Conservation (phyloP, 2,797 vertebrate genomes). For the Enteromius paludinosus region DNA sequence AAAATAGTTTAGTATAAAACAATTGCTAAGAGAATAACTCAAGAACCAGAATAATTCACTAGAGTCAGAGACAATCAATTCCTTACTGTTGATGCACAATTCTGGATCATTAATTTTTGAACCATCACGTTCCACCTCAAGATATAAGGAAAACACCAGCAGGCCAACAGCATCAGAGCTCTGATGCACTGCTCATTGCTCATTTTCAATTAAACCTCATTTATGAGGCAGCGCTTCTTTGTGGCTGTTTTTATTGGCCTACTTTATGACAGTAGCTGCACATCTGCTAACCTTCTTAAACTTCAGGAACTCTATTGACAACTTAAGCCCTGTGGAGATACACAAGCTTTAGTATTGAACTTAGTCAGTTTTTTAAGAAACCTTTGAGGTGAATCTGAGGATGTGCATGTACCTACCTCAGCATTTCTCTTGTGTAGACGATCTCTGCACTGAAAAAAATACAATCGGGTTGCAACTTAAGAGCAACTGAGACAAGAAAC, state of each 20-base stretch:
- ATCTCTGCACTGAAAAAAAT: too few species aligned
- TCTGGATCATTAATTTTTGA: constrained; percentile 6
- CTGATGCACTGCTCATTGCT: constrained; percentile 67
- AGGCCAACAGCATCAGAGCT: constrained; percentile 59
- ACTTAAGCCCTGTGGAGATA: neutral
- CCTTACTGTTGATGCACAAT: neutral
- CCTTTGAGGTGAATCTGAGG: neutral
- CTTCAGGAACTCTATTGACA: constrained; percentile 12
- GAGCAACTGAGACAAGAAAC: too few species aligned
- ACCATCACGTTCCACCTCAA: neutral
- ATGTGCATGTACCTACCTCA: neutral
- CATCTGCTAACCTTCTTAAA: constrained; percentile 49
- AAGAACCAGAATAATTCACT: neutral
- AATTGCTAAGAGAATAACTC: neutral
- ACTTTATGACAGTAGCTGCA: constrained; percentile 68
- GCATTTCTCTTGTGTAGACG: neutral
- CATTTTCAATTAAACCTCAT: constrained; percentile 78
- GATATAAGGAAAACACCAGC: neutral
- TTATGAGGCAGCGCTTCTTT: constrained; percentile 68
- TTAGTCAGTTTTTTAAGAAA: neutral
- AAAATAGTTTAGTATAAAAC: neutral
- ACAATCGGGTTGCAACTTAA: neutral
- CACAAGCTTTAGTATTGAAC: neutral
- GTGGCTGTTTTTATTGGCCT: constrained; percentile 67
- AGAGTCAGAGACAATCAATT: neutral